Evolutionary conservation across 2,113 vertebrate species (phyloP).

Genomic region (Urocolius indicus): DNA sequence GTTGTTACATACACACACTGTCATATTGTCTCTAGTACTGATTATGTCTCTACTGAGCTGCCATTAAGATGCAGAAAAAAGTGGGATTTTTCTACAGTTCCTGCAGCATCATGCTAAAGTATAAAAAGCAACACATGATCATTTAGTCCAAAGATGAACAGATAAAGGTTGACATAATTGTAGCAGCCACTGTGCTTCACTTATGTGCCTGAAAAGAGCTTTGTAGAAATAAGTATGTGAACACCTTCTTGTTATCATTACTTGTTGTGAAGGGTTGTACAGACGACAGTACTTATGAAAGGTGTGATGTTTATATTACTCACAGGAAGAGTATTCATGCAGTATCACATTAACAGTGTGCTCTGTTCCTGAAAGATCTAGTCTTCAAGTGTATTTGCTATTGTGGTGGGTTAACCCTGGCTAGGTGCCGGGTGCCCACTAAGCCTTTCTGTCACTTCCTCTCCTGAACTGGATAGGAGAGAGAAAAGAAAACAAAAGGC

Average conservation of each 20-base stretch:
- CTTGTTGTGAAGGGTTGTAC: background rate
- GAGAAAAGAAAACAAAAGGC: too few species aligned
- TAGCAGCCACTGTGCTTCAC: background rate
- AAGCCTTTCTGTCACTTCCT: too few species aligned
- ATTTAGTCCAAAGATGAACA: background rate
- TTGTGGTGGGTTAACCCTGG: too few species aligned
- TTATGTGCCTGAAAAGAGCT: background rate
- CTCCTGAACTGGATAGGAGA: too few species aligned
- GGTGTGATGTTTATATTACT: background rate
- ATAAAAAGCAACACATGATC: background rate
- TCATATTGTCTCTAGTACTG: background rate
- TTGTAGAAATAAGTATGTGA: background rate
- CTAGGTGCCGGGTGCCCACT: too few species aligned
- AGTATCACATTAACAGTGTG: background rate
- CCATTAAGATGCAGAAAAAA: background rate
- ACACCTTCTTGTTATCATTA: background rate
- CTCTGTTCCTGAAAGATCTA: background rate
- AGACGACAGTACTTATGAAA: background rate
- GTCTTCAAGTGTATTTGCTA: background rate
- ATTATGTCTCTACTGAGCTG: background rate
- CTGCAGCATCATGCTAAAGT: background rate
- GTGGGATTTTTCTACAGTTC: background rate
- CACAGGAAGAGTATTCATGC: background rate
- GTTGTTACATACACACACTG: background rate
- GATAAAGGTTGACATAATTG: background rate